Evolutionary conservation across 2,888 invertebrate genomes (phyloP).

Genomic region (Aplocera efformata): DNA sequence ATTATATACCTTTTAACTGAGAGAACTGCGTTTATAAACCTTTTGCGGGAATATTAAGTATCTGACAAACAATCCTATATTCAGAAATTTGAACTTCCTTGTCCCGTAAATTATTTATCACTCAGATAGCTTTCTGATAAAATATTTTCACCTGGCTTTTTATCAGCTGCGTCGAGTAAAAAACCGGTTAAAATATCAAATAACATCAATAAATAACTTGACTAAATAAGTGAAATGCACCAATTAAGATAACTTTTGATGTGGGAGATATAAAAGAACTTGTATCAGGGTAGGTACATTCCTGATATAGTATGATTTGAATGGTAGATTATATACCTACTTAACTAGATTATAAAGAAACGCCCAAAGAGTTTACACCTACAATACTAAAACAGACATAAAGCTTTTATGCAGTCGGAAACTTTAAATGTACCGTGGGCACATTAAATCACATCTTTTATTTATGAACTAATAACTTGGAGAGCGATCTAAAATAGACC

Average conservation of each 20-base stretch:
- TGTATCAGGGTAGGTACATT: too few relatives aligned
- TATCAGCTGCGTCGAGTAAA: slow-evolving; percentile 34
- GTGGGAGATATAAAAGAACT: slow-evolving; percentile 3
- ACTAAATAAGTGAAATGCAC: slow-evolving; percentile 28
- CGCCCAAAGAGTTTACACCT: background rate
- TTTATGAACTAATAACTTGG: slow-evolving; percentile 60
- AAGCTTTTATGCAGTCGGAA: slow-evolving; percentile 29
- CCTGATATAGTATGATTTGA: slow-evolving; percentile 9
- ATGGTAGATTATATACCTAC: too few relatives aligned
- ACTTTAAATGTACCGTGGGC: slow-evolving; percentile 41
- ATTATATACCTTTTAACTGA: too few relatives aligned
- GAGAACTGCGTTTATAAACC: too few relatives aligned
- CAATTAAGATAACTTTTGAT: slow-evolving; percentile 33
- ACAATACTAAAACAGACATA: slow-evolving; percentile 10
- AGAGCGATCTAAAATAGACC: slow-evolving; percentile 64
- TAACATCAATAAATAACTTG: slow-evolving; percentile 28
- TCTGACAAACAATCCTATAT: too few relatives aligned
- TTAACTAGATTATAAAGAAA: slow-evolving; percentile 26
- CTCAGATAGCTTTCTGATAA: slow-evolving; percentile 28
- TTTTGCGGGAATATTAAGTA: too few relatives aligned
- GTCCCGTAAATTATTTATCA: slow-evolving; percentile 23
- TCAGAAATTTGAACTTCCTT: slow-evolving; percentile 16
- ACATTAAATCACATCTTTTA: slow-evolving; percentile 61
- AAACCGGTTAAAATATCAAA: slow-evolving; percentile 30
- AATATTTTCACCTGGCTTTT: slow-evolving; percentile 40